These are phyloP conservation scores for Squalus acanthias DNA, from an alignment of 2,797 vertebrate genomes.

Conservation along the genomic window DNA sequence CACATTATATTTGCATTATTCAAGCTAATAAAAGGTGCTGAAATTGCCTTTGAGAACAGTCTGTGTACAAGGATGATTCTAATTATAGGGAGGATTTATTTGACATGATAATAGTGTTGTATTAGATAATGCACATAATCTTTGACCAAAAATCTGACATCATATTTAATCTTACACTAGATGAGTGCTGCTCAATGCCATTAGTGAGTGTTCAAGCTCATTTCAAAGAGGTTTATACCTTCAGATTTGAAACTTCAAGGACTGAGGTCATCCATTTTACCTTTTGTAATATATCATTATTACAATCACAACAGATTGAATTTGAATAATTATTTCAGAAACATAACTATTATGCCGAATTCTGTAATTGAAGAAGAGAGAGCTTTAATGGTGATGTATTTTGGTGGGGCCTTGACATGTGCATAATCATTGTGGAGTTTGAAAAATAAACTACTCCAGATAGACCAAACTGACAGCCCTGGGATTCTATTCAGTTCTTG, in stretches of 20 bases:
- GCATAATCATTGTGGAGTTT: constrained; percentile 20
- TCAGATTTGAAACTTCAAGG: constrained; percentile 8
- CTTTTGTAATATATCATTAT: background rate
- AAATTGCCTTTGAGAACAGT: constrained; percentile 12
- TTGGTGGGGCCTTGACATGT: background rate
- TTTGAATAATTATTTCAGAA: constrained; percentile 13
- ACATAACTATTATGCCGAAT: background rate
- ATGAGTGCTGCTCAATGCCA: constrained; percentile 21
- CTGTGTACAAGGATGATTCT: constrained; percentile 30
- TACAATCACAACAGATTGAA: background rate
- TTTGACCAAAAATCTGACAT: constrained; percentile 38
- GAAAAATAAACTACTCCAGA: constrained; percentile 20
- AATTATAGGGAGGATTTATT: constrained; percentile 24
- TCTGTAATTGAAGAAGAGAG: background rate
- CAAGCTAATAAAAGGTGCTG: constrained; percentile 29
- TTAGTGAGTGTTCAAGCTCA: constrained; percentile 31
- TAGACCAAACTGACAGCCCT: constrained; percentile 27
- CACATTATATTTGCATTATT: constrained; percentile 12
- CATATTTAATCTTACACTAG: constrained; percentile 30
- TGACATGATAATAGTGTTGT: constrained; percentile 36
- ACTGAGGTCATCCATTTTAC: background rate
- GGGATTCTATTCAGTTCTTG: constrained; percentile 30
- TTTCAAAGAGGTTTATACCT: constrained; percentile 32
- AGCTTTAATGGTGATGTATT: background rate
- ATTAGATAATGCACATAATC: constrained; percentile 33